These are phyloP conservation scores for Hippasteria phrygiana DNA, from an alignment of 53 echinoderm and acorn worm genomes.

Conservation along the genomic window DNA sequence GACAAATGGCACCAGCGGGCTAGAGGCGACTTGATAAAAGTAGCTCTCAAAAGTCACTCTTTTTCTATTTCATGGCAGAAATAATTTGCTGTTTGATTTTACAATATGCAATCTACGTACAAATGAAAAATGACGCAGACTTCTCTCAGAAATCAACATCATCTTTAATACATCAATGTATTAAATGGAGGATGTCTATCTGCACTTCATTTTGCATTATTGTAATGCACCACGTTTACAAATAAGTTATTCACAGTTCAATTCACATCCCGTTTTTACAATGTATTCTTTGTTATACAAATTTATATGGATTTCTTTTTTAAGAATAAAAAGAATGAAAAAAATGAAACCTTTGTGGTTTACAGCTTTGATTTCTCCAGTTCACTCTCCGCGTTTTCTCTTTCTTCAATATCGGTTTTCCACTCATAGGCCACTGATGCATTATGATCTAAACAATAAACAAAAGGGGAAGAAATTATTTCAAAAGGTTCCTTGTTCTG, in stretches of 20 bases:
- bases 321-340: conserved; percentile 1
- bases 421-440: conserved; percentile 59
- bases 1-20: no score
- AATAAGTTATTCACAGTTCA: background rate
- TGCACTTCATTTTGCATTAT: background rate
- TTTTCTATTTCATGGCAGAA: no score
- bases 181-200: background rate
- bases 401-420: conserved; percentile 58
- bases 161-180: no score
- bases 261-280: background rate
- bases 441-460: conserved; percentile 62
- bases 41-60: no score
- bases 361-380: conserved; percentile 56
- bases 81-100: no score
- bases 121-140: no score
- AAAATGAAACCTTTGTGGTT: background rate
- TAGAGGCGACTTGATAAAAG: no score
- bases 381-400: conserved; percentile 1
- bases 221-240: background rate
- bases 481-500: background rate
- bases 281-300: background rate
- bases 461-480: background rate
- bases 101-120: no score
- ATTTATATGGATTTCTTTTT: conserved; percentile 7
- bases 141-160: no score